Evolutionary conservation across 2,113 vertebrate species (phyloP).

Genomic region (Hemiprocne comata): DNA sequence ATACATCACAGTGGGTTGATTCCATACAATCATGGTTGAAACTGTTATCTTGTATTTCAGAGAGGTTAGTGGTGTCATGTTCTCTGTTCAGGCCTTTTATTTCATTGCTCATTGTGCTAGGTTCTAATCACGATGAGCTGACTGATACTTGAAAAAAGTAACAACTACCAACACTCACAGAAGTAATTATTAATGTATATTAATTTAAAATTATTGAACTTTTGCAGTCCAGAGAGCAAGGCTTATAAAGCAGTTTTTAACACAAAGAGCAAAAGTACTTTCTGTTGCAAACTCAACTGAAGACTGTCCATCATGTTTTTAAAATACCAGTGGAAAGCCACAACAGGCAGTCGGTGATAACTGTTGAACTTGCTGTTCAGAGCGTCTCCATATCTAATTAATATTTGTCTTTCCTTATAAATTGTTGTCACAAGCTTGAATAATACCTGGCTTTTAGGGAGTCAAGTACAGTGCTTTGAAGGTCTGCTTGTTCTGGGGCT

Average conservation of each 20-base stretch:
- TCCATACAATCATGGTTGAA: neutral
- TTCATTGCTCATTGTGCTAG: neutral
- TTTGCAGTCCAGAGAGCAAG: neutral
- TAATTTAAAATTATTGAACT: neutral
- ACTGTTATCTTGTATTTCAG: neutral
- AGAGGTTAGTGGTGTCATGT: neutral
- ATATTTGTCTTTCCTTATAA: neutral
- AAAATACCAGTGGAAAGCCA: neutral
- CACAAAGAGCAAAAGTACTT: neutral
- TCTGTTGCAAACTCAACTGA: neutral
- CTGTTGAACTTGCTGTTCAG: neutral
- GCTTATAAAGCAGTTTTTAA: neutral
- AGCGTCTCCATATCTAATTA: fast-evolving
- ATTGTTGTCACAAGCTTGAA: neutral
- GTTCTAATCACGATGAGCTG: neutral
- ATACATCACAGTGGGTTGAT: neutral
- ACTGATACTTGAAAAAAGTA: neutral
- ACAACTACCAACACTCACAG: neutral
- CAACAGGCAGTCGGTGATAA: neutral
- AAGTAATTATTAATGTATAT: neutral
- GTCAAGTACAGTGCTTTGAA: neutral
- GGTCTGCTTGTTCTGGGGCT: neutral
- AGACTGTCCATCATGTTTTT: fast-evolving
- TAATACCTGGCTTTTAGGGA: neutral
- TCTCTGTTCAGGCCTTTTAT: neutral